Evolutionary conservation across 2,888 invertebrate species (phyloP), one percentile per base, ranked within the genome.

Genomic region (Oscheius sp.): DNA sequence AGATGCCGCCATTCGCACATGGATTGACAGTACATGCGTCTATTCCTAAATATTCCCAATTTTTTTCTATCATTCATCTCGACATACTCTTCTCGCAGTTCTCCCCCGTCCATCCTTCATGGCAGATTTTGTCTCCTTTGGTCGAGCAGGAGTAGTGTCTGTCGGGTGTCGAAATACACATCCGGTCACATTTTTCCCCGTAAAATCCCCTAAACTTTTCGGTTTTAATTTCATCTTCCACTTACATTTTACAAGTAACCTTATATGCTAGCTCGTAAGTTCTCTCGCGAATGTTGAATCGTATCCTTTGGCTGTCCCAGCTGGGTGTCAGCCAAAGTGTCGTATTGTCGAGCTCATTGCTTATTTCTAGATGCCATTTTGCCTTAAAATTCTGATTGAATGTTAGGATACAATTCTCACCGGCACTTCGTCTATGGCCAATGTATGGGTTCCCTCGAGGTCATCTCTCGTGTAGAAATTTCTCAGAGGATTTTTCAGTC

Each of bases 41-140:
- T 16, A 43, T 43, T 61, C 43, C 61, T 41, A 21, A 43, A 43
- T 21, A n/a, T 43, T 43, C 21, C 21, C 6, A 1, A n/a, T 61
- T 43, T 16, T 13, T 25, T 21, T 2, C 13, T 7, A 29, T 16
- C 23, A 13, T 6, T 21, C 23, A 13, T 5, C 7, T 1, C 3
- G 29, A 58, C 29, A 16, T 2, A 61, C 61, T 23, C 43, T 61
- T 0, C 1, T 43, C 61, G 43, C 61, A 61, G 2, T 61, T 12
- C 41, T 23, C 45, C n/a, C 61, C 61, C 1, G 61, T 61, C 61
- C 61, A 61, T 5, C 61, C 61, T 6, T 41, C 18, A 13, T 61
- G 41, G 21, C 61, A 61, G 21, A 61, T 21, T 21, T 61, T 61
- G n/a, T 43, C n/a, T 61, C 61, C 61, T 16, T 61, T 21, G 13